Base-by-base conservation (phyloP, 2,797 vertebrate genomes). In the Sebastes itinus region DNA sequence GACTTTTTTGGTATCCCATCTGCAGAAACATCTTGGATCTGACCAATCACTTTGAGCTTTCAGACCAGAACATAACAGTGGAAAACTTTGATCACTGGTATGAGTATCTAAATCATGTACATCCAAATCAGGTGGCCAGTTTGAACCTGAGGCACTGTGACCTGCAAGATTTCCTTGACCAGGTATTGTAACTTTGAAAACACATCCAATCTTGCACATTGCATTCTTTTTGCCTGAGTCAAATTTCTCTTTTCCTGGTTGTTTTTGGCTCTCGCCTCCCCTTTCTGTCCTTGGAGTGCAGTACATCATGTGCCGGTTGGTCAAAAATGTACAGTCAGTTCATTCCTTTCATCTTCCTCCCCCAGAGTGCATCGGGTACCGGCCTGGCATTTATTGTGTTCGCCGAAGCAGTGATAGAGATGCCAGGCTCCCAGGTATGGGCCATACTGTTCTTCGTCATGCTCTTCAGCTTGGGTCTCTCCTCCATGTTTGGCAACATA, bases 401-500 rank as follows among this genome's bases (percentile, higher is more conserved):
- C 90, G 97, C 97, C 0, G 97, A 99, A 91, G 97, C 96, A 0
- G 91, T 98, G 78, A 88, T 95, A 7, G 94, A 94, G 83, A 97
- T 99, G 97, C 98, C 98, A 0, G 97, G 94, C 1, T 96, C 98
- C 0, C 97, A 97, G 20, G 88, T 92, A 6, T 99, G 98, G 98
- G 95, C 98, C 0, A 73, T 97, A 65, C 91, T 99, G 30, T 99
- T 99, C 91, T 99, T 99, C 22, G 0, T 96, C 66, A 98, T 98
- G 98, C 91, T 99, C 46, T 97, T 98, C 91, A 95, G 92, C 75
- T 91, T 99, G 92, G 98, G 97, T 13, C 94, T 99, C 63, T 97
- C 97, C 28, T 97, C 98, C 8, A 98, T 98, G 98, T 98, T 99
- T 61, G 97, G 98, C 62, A 97, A 96, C 86, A 85, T 98, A 4